Percentiles rank a stretch among this genome's conserved stretches.
phyloP scores from a whole-genome alignment of 2,113 vertebrate genomes.

The Psephotus haematonotus region DNA sequence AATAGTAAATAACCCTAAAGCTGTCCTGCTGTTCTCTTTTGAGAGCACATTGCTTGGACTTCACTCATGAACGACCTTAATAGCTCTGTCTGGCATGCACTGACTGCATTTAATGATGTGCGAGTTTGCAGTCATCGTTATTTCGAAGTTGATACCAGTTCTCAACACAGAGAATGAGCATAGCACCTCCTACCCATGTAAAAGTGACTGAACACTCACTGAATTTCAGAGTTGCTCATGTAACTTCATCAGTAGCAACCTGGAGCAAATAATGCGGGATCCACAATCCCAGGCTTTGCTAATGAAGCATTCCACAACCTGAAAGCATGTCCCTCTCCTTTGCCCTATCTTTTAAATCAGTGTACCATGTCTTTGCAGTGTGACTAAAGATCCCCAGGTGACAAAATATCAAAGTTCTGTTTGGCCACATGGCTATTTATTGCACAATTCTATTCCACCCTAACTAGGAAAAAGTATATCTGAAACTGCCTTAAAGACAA shows the following conservation, averaged over 20 bases:
- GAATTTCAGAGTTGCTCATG: not conserved
- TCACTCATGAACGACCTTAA: not conserved
- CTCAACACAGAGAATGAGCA: not conserved
- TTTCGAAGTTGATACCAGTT: not conserved
- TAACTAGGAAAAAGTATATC: not conserved
- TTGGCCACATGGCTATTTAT: not conserved
- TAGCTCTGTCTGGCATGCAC: not conserved
- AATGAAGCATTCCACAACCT: not conserved
- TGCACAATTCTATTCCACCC: not conserved
- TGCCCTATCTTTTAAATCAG: not conserved
- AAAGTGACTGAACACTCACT: not conserved
- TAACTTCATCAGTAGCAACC: not conserved
- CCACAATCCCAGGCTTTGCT: not conserved
- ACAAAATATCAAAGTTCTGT: not conserved
- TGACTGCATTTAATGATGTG: not conserved
- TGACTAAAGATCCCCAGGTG: not conserved
- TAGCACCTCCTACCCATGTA: not conserved
- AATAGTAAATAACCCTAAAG: rapidly evolving
- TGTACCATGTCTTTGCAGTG: rapidly evolving
- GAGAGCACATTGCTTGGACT: not conserved
- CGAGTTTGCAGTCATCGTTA: rapidly evolving
- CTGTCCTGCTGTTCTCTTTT: rapidly evolving
- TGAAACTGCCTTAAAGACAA: not conserved
- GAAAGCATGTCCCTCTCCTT: not conserved
- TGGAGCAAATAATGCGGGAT: not conserved